Conservation (phyloP, 2,113 vertebrate species). For the Xiphorhynchus elegans region DNA sequence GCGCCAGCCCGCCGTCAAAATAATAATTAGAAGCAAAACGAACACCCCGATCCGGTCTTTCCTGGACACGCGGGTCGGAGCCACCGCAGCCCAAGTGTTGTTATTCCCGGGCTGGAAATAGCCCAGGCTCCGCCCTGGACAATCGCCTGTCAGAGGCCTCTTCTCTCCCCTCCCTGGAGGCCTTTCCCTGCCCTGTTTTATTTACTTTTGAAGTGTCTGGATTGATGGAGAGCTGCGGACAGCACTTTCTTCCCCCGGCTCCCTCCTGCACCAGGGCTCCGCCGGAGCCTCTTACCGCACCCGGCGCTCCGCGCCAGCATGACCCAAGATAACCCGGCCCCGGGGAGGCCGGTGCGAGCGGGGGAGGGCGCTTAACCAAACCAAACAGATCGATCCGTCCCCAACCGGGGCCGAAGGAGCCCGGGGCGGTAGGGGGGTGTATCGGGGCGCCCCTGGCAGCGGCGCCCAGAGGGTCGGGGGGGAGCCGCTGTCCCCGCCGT, state of each 20-base stretch:
- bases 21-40: constrained; percentile 63
- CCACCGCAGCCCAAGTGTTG: constrained; percentile 19
- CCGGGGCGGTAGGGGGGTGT: not conserved
- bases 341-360: not conserved
- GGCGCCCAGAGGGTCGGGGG: too few species aligned
- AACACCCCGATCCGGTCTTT: constrained; percentile 62
- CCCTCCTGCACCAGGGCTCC: not conserved
- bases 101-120: constrained; percentile 42
- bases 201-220: constrained; percentile 58
- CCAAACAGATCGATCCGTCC: not conserved
- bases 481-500: not conserved
- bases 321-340: constrained; percentile 57
- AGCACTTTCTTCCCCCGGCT: not conserved
- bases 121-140: constrained; percentile 36
- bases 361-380: not conserved
- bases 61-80: constrained; percentile 22
- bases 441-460: not conserved
- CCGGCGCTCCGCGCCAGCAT: not conserved
- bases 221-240: constrained; percentile 13
- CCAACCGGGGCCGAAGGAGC: not conserved
- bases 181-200: constrained; percentile 35
- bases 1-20: constrained; percentile 35
- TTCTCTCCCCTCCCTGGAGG: constrained; percentile 30
- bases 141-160: constrained; percentile 42
- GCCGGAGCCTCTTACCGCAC: constrained; percentile 15